These are phyloP conservation scores for Diarsia mendica DNA, from an alignment of 2,888 invertebrate species.

Conservation along the genomic window DNA sequence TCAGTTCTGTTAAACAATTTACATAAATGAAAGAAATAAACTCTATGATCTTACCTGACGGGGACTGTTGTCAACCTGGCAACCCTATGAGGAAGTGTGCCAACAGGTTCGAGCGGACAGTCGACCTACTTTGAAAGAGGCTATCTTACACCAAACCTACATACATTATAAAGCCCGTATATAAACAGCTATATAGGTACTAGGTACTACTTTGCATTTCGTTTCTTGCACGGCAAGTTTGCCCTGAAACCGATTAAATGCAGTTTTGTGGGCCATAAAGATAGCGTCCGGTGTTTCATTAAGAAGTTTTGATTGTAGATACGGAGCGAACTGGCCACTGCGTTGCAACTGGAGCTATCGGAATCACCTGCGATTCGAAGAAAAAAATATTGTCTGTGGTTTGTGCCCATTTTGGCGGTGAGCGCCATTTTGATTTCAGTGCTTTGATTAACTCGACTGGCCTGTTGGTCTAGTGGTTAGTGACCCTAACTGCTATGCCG, in stretches of 20 bases:
- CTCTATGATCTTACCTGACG: background rate
- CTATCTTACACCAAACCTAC: slow-evolving; percentile 52
- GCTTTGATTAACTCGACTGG: no score
- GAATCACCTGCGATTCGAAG: slow-evolving; percentile 29
- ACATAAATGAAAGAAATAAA: background rate
- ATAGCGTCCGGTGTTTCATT: slow-evolving; percentile 54
- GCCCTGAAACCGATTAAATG: slow-evolving; percentile 58
- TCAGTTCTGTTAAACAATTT: background rate
- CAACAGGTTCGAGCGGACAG: slow-evolving; percentile 69
- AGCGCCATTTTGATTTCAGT: slow-evolving; percentile 24
- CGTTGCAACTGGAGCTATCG: slow-evolving; percentile 22
- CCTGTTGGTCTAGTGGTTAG: no score
- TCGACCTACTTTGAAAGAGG: slow-evolving; percentile 65
- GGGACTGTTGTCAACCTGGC: slow-evolving; percentile 39
- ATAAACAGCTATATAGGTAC: slow-evolving; percentile 19
- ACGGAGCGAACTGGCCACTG: slow-evolving; percentile 18
- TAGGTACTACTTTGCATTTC: slow-evolving; percentile 59
- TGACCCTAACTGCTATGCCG: no score
- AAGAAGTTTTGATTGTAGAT: slow-evolving; percentile 58
- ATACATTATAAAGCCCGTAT: slow-evolving; percentile 37
- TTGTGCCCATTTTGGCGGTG: background rate
- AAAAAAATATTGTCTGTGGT: slow-evolving; percentile 17
- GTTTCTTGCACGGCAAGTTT: slow-evolving; percentile 57
- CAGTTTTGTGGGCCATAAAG: slow-evolving; percentile 49
- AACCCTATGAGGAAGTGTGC: slow-evolving; percentile 71